phyloP scores from a whole-genome alignment of 2,113 vertebrate species.

The Scophthalmus maximus region DNA sequence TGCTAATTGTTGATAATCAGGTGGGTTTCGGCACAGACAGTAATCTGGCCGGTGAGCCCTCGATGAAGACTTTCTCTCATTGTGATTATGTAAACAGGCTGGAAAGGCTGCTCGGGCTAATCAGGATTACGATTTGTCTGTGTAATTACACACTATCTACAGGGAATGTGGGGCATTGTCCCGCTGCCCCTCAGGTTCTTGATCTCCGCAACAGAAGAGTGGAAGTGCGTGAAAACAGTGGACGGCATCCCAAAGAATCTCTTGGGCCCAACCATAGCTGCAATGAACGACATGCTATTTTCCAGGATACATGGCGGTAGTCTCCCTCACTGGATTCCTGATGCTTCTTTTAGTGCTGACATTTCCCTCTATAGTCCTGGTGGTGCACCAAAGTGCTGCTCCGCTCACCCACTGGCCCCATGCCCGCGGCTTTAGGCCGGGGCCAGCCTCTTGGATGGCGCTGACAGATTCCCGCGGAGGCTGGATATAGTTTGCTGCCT shows the following conservation, averaged over 20 bases:
- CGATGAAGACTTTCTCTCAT: conserved; percentile 74
- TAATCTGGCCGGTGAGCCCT: conserved; percentile 73
- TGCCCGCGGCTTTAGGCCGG: neutral
- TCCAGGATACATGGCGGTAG: neutral
- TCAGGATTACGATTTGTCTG: conserved; percentile 80
- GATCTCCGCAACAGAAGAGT: conserved; percentile 43
- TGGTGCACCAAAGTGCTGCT: conserved; percentile 28
- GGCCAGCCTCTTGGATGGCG: conserved; percentile 36
- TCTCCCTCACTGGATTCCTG: conserved; percentile 12
- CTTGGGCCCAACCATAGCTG: conserved; percentile 14
- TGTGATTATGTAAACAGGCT: conserved; percentile 78
- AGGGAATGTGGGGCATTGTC: conserved; percentile 65
- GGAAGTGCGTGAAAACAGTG: conserved; percentile 3
- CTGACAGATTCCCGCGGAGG: conserved; percentile 41
- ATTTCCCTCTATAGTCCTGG: conserved; percentile 30
- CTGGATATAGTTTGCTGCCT: conserved; percentile 53
- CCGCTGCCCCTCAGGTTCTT: conserved; percentile 57
- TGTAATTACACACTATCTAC: conserved; percentile 76
- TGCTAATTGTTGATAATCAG: conserved; percentile 70
- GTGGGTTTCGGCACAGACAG: conserved; percentile 55
- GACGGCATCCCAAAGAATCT: conserved; percentile 4
- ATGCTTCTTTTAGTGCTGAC: conserved; percentile 48
- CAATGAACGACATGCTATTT: conserved; percentile 15
- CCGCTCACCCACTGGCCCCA: conserved; percentile 31
- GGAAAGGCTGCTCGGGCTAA: conserved; percentile 72